Evolutionary conservation across 1,140 invertebrate species (phyloP).

Genomic region (Drosophila baimaii): DNA sequence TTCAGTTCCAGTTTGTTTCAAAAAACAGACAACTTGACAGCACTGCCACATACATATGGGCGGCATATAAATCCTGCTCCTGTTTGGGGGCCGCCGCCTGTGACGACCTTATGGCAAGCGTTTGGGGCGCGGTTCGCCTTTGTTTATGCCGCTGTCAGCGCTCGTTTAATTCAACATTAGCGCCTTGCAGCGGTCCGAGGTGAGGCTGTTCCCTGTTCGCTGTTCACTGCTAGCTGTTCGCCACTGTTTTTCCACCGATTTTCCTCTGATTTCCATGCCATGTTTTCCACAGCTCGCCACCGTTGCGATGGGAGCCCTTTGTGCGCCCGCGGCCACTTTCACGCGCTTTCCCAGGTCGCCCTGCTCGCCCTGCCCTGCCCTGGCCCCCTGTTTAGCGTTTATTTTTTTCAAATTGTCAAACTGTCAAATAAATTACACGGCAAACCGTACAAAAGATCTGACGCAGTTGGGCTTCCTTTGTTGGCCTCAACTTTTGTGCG

Average conservation of each 20-base stretch:
- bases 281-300: conserved; percentile 18
- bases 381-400: conserved; percentile 27
- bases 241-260: conserved; percentile 11
- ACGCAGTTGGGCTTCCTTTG: conserved; percentile 59
- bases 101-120: conserved; percentile 41
- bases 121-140: conserved; percentile 48
- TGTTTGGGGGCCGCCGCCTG: conserved; percentile 43
- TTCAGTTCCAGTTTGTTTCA: background rate
- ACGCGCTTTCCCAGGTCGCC: conserved; percentile 58
- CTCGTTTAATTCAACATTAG: conserved; percentile 81
- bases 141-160: conserved; percentile 78
- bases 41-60: conserved; percentile 23
- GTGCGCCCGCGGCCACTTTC: conserved; percentile 64
- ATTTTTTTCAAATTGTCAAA: conserved; percentile 73
- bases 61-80: conserved; percentile 61
- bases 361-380: conserved; percentile 3
- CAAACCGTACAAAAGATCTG: conserved; percentile 66
- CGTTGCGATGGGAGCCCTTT: conserved; percentile 54
- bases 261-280: conserved; percentile 25
- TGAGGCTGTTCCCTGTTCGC: conserved; percentile 40
- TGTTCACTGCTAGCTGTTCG: conserved; percentile 45
- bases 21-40: conserved; percentile 9
- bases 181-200: conserved; percentile 74
- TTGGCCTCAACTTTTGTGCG: conserved; percentile 48
- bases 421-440: conserved; percentile 79